Base-by-base conservation (phyloP, 2,888 invertebrate species). In the Tenthredo livida region DNA sequence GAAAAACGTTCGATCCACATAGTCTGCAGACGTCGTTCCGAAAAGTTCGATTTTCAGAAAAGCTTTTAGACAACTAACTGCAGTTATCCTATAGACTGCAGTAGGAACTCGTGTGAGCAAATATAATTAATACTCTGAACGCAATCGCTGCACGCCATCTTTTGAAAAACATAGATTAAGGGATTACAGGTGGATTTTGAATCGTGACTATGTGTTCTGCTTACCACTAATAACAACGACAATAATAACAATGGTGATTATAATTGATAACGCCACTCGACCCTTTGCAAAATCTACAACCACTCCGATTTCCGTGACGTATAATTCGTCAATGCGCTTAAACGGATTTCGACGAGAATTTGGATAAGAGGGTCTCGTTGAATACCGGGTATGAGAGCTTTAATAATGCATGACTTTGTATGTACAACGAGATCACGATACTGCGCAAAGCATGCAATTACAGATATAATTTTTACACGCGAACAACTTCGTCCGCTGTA, bases 281-380 rank as follows among this genome's bases (percentile, higher is more conserved):
- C 54, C 77, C 77, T 29, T 33, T n/a, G 17, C 54, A 50, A 75
- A 50, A 75, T 75, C 75, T 75, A 50, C 47, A 75, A 75, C 47
- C 77, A 54, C 54, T 77, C 77, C 77, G 40, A 40, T 77, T 54
- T 77, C 77, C 77, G 77, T 77, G 77, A 77, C 50, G 54, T 29
- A 54, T 54, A 77, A 77, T 77, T 77, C 77, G 33, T 54, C 77
- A 77, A 77, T 77, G 77, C 77, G 77, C 77, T 77, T 77, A 77
- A 77, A 54, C 77, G 47, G 77, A 77, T 77, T 29, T 77, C 77
- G 77, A 77, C 77, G n/a, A 17, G 17, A 54, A 29, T n/a, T 54
- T n/a, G 50, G 29, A 50, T 77, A 37, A 50, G 17, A 15, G 50
- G 50, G 50, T 77, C 54, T 77, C 54, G 77, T 77, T 77, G 50